Evolutionary conservation across 2,113 vertebrate species (phyloP), one percentile per base, ranked within the genome.

Genomic region (Amphiprion percula): DNA sequence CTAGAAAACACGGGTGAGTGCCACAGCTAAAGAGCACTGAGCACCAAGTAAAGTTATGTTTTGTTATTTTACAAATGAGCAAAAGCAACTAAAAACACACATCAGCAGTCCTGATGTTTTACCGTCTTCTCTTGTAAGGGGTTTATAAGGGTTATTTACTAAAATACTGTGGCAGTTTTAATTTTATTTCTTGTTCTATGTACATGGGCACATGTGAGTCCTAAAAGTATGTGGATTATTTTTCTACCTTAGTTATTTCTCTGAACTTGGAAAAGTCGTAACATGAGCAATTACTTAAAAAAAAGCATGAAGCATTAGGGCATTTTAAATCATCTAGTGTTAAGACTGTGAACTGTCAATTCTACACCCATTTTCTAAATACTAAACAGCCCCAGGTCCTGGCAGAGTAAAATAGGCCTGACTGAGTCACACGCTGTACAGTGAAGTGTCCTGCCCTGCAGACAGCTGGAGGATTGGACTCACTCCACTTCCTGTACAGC

Each of bases 401-500:
- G 75, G 49, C 74, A 79, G 39, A 46, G 30, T 33, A 14, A 28
- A 49, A 37, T 26, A 68, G 74, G 73, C 37, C 66, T 30, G 50
- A 72, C 49, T 80, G 88, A 89, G 73, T 87, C 82, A 84, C 64
- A 80, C 63, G 72, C 78, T 76, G 56, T 61, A 87, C 74, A 78
- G 50, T 78, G 72, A 68, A 80, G 67, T 50, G 70, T 86, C 76
- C 66, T 80, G 74, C 70, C 69, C 73, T 81, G 59, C 68, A 79
- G 85, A 93, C 87, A 87, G 87, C 84, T 69, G 81, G 67, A 77
- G 55, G 56, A 74, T n/a, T 80, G 75, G 84, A 83, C 71, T 81
- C 61, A 64, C 19, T 84, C 74, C 83, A 84, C 81, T 89, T 92
- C 88, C 90, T 87, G 87, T 77, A 49, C 84, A 84, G 85, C 86